Evolutionary conservation across 2,797 vertebrate species (phyloP).

Genomic region (Xenopus petersii): DNA sequence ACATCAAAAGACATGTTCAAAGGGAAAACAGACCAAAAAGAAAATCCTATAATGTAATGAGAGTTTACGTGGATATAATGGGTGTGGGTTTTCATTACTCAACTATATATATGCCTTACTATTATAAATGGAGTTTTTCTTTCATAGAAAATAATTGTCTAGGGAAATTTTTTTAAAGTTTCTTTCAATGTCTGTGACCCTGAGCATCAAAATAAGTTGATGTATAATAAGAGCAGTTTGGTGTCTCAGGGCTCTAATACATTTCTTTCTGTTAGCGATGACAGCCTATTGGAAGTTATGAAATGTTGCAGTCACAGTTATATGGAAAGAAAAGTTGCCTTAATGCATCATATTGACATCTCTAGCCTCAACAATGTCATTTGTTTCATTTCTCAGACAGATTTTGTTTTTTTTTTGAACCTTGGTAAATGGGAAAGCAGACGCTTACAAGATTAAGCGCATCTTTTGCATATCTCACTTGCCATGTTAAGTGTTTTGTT

Average conservation of each 20-base stretch:
- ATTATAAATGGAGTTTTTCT: conserved; percentile 5
- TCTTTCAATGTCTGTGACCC: conserved; percentile 22
- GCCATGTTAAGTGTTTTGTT: conserved; percentile 7
- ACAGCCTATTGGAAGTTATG: conserved; percentile 41
- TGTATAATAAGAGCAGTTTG: conserved; percentile 52
- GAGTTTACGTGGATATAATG: too few species aligned
- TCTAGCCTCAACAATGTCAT: conserved; percentile 42
- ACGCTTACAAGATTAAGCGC: conserved; percentile 21
- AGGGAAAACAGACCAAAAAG: too few species aligned
- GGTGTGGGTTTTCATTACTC: too few species aligned
- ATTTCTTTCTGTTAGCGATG: conserved; percentile 43
- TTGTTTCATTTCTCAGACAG: conserved; percentile 45
- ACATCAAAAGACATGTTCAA: too few species aligned
- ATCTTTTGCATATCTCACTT: conserved; percentile 25
- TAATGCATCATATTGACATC: conserved; percentile 50
- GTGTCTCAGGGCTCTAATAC: conserved; percentile 28
- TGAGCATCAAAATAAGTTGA: conserved; percentile 41
- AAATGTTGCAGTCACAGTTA: conserved; percentile 40
- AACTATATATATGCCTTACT: too few species aligned
- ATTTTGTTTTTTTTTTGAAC: conserved; percentile 20
- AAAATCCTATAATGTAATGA: too few species aligned
- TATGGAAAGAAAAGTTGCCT: conserved; percentile 36
- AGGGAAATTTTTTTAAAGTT: neutral
- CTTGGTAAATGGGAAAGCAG: conserved; percentile 34
- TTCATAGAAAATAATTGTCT: conserved; percentile 37